Evolutionary conservation across 2,113 vertebrate genomes (phyloP).

Genomic region (Myrmophylax atrothorax): DNA sequence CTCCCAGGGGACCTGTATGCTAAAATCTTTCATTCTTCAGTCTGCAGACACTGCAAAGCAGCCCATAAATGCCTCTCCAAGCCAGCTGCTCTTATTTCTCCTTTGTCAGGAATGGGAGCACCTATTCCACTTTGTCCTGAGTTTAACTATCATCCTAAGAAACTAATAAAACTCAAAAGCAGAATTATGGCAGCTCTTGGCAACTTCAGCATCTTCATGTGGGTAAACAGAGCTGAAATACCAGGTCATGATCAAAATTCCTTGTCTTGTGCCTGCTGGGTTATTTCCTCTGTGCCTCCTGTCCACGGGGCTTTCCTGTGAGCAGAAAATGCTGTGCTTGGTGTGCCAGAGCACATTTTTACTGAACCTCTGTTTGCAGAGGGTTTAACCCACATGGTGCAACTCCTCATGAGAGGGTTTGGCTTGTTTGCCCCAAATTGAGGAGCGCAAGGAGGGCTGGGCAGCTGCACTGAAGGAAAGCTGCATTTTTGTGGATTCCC

Average conservation of each 20-base stretch:
- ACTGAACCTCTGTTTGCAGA: neutral
- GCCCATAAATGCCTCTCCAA: neutral
- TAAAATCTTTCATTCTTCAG: neutral
- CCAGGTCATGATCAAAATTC: neutral
- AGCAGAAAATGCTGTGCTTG: neutral
- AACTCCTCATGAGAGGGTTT: neutral
- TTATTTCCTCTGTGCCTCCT: neutral
- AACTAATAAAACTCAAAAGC: neutral
- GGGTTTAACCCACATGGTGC: neutral
- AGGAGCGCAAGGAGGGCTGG: accelerated
- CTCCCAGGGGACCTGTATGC: neutral
- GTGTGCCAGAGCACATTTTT: neutral
- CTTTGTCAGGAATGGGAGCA: neutral
- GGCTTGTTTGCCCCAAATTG: neutral
- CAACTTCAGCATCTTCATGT: neutral
- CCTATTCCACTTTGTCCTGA: neutral
- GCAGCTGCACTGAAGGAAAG: neutral
- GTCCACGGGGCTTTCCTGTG: neutral
- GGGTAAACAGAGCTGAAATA: neutral
- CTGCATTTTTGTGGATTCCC: neutral
- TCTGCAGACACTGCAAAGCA: neutral
- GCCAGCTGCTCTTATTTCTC: neutral
- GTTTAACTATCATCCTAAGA: neutral
- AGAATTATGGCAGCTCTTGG: neutral
- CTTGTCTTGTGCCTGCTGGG: neutral